Evolutionary conservation across 2,888 invertebrate species (phyloP), one percentile per base, ranked within the genome.

Genomic region (Amphipoea lucens): DNA sequence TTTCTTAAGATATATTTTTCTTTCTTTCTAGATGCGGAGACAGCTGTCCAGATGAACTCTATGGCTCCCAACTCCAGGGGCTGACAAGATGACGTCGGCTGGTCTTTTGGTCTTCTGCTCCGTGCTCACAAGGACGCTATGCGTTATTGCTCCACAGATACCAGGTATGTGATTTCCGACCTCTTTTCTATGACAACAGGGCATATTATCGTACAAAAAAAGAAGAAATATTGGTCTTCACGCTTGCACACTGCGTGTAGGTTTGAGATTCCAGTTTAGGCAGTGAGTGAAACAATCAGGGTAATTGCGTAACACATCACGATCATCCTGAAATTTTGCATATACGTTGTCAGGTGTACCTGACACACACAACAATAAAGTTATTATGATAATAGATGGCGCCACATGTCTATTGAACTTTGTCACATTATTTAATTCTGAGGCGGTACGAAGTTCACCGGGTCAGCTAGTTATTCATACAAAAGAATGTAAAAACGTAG

Each of bases 111-210:
- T 96, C 88, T 96, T 96, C 93, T 95, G 95, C 88, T 96, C 96
- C 20, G 91, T 96, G 84, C 94, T 96, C 72, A 95, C 95, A 45
- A 94, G 94, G 78, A 94, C 96, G 81, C 90, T 96, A 92, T 95
- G 96, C 84, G 96, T 96, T 72, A 96, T 96, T 85, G 96, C 96
- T 45, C 96, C 96, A 36, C 96, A 96, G 83, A 93, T 96, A 91
- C 94, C 96, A 94, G 96, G 96, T 96, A 69, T 51, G 4, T 36
- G 23, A 40, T 23, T 65, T 6, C 2, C 12, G 29, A 40, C 65
- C 40, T 65, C 5, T 42, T 65, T 65, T 40, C 23, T 40, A 2
- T 65, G 0, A 23, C 0, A 40, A 65, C 5, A 65, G 4, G 9
- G 11, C 11, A 2, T 65, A 40, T 40, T 40, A 40, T 23, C 40